phyloP scores from a whole-genome alignment of 2,888 invertebrate genomes.

The Nephrotoma guestfalica region DNA sequence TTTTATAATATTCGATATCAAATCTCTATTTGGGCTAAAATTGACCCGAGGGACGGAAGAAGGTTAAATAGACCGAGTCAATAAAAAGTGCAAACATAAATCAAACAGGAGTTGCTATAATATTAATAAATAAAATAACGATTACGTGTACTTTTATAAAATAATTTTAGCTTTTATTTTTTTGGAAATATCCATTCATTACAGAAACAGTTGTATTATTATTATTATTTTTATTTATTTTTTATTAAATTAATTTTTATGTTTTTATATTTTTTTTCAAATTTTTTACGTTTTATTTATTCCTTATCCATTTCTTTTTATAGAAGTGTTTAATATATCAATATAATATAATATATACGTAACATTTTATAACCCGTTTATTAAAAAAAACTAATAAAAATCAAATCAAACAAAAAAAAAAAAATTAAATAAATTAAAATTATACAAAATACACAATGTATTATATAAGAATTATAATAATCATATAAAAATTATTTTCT shows the following conservation, averaged over 20 bases:
- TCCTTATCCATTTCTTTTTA: neutral
- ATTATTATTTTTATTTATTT: neutral
- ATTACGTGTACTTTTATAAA: neutral
- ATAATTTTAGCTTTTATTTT: neutral
- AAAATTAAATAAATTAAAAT: neutral
- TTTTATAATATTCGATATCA: too few species aligned
- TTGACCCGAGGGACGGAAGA: too few species aligned
- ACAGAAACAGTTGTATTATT: neutral
- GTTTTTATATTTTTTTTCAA: neutral
- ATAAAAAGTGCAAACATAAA: too few species aligned
- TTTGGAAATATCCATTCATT: neutral
- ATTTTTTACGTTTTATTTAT: neutral
- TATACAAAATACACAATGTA: neutral
- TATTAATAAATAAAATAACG: neutral
- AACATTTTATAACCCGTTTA: neutral
- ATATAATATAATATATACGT: neutral
- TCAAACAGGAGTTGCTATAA: too few species aligned
- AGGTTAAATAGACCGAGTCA: too few species aligned
- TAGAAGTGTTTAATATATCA: neutral
- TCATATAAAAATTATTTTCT: neutral
- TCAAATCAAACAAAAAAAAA: neutral
- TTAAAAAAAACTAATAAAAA: neutral
- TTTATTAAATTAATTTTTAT: neutral
- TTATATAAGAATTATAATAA: neutral
- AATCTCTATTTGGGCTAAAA: too few species aligned